A percentile compares a stretch with the other conserved stretches of the same genome.
Evolutionary conservation across 2,888 invertebrate genomes (phyloP).

Genomic region (Clistopyga incitator): DNA sequence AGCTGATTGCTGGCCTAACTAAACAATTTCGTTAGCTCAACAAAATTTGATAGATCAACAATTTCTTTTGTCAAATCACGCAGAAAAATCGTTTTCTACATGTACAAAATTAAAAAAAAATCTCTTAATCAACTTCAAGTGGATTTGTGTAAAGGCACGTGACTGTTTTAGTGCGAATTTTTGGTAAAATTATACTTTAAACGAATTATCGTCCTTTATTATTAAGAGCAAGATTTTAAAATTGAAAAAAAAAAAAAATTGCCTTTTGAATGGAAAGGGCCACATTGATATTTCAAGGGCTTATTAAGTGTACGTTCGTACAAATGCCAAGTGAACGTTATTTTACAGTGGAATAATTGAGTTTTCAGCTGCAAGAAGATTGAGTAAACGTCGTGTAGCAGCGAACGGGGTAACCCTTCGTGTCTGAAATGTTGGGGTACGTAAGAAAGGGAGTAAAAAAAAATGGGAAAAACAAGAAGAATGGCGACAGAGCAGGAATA

Average conservation of each 20-base stretch:
- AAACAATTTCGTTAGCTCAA: too few relatives aligned
- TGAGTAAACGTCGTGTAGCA: conserved; percentile 4
- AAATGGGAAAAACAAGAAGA: conserved; percentile 40
- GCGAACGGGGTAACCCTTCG: conserved; percentile 1
- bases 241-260: neutral
- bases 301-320: neutral
- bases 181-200: too few relatives aligned
- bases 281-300: neutral
- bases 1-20: too few relatives aligned
- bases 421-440: neutral
- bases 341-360: neutral
- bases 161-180: too few relatives aligned
- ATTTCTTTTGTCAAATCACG: too few relatives aligned
- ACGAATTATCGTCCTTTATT: too few relatives aligned
- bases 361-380: neutral
- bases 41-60: too few relatives aligned
- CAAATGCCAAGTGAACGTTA: neutral
- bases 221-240: neutral
- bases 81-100: too few relatives aligned
- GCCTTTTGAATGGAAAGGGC: neutral
- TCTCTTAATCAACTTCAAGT: too few relatives aligned
- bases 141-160: too few relatives aligned
- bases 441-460: conserved; percentile 13
- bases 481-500: conserved; percentile 44
- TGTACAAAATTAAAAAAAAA: too few relatives aligned